Evolutionary conservation across 2,113 vertebrate genomes (phyloP).

Genomic region (Syngnathus typhle): DNA sequence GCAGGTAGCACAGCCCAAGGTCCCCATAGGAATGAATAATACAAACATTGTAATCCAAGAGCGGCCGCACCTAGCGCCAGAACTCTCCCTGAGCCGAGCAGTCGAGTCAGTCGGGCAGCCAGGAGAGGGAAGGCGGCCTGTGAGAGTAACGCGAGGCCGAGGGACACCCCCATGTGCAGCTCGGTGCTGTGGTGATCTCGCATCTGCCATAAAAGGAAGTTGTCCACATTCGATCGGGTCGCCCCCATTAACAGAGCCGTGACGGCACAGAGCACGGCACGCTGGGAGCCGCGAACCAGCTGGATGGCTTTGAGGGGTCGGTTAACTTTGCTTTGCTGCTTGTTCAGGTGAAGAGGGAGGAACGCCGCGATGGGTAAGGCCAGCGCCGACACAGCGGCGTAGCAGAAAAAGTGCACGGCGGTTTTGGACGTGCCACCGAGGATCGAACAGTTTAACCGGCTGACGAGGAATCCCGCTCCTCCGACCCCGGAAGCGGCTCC

Average conservation of each 20-base stretch:
- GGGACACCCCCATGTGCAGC: conserved; percentile 75
- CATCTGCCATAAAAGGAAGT: conserved; percentile 89
- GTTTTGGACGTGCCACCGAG: conserved; percentile 25
- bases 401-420: conserved; percentile 74
- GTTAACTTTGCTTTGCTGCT: conserved; percentile 41
- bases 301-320: conserved; percentile 69
- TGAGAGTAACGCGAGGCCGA: conserved; percentile 67
- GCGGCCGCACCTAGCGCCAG: conserved; percentile 56
- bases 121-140: conserved; percentile 70
- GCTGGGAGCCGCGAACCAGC: conserved; percentile 66
- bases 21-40: conserved; percentile 80
- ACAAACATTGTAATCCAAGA: conserved; percentile 74
- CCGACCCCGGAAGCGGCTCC: conserved; percentile 70
- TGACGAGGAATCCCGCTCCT: conserved; percentile 65
- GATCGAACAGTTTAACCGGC: conserved; percentile 66
- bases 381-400: conserved; percentile 51
- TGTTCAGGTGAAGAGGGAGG: conserved; percentile 70
- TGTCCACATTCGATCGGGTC: conserved; percentile 55
- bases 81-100: conserved; percentile 58
- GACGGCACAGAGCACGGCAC: conserved; percentile 63
- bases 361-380: conserved; percentile 49
- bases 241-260: conserved; percentile 70
- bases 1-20: conserved; percentile 73
- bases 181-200: conserved; percentile 74
- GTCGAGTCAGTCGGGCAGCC: conserved; percentile 49